phyloP scores from a whole-genome alignment of 2,113 vertebrate species.

The Clinocottus analis region DNA sequence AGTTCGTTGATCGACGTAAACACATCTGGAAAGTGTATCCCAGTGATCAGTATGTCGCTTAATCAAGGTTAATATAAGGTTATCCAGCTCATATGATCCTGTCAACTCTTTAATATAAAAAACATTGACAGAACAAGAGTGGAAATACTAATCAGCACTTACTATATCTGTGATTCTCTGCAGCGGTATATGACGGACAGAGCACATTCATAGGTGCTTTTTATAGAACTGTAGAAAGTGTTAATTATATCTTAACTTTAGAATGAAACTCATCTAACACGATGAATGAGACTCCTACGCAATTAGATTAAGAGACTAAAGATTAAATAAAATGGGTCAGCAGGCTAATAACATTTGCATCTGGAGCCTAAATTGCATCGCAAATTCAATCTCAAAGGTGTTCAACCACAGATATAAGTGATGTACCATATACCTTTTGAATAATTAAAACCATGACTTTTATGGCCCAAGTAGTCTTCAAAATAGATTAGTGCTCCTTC shows the following conservation, averaged over 20 bases:
- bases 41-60: not conserved
- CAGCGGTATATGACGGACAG: not conserved
- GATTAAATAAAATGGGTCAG: constrained; percentile 35
- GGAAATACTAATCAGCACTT: not conserved
- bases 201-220: not conserved
- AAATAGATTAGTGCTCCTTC: not conserved
- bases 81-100: not conserved
- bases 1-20: not conserved
- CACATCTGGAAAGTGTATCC: not conserved
- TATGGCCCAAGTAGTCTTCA: not conserved
- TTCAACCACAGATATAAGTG: not conserved
- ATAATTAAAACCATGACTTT: not conserved
- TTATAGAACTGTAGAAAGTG: constrained; percentile 2
- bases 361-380: constrained; percentile 4
- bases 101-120: not conserved
- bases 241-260: constrained; percentile 35
- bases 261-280: constrained; percentile 8
- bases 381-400: constrained; percentile 30
- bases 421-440: not conserved
- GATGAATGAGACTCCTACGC: not conserved
- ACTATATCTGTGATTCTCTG: not conserved
- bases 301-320: constrained; percentile 20
- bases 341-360: constrained; percentile 29
- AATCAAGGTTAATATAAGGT: constrained; percentile 7
- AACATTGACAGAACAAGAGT: not conserved